Conservation (phyloP, 2,888 invertebrate genomes). For the Timandra comae region DNA sequence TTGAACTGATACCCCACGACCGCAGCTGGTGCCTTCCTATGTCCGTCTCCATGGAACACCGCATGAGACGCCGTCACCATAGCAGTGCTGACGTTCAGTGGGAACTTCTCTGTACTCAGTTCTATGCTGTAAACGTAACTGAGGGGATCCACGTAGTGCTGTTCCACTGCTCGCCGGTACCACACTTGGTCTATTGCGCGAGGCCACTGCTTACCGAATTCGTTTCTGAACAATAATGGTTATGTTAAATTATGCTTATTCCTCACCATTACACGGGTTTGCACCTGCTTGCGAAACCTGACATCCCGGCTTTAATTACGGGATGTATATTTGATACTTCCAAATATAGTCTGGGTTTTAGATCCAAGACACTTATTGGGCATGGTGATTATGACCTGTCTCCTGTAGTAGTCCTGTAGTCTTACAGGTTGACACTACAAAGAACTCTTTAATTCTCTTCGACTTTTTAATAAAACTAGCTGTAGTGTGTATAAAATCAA, state of each 20-base stretch:
- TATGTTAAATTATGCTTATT: neutral
- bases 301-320: no score
- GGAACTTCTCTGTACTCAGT: conserved; percentile 54
- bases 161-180: conserved; percentile 92
- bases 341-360: no score
- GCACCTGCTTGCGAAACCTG: no score
- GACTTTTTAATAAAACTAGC: no score
- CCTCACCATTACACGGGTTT: no score
- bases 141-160: conserved; percentile 84
- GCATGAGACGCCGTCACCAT: conserved; percentile 92
- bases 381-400: no score
- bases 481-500: no score
- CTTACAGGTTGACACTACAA: no score
- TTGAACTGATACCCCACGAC: conserved; percentile 88
- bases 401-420: no score
- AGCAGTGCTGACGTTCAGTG: conserved; percentile 78
- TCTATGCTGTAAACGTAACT: conserved; percentile 85
- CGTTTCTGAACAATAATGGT: conserved; percentile 63
- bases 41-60: conserved; percentile 80
- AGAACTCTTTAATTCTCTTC: no score
- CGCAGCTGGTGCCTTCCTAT: conserved; percentile 80
- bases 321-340: no score
- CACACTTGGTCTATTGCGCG: conserved; percentile 91
- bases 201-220: conserved; percentile 84
- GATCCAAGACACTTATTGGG: no score